Evolutionary conservation across 37 sponge, comb jelly and placozoan genomes (phyloP), one percentile per base, ranked within the genome.

Genomic region (Tethya wilhelma): DNA sequence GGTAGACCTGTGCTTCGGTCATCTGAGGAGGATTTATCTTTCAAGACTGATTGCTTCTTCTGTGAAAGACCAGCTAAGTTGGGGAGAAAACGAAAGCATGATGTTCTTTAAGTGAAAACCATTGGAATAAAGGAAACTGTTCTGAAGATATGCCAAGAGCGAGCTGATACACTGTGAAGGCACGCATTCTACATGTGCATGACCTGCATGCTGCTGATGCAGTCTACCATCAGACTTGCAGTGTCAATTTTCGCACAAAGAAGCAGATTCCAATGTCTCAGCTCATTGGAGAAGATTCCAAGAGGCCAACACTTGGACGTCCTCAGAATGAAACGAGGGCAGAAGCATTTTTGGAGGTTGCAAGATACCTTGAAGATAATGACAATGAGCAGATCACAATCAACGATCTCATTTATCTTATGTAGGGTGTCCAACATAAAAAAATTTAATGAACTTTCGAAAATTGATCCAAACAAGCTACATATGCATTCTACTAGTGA

Each of bases 161-260:
- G 83, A 64, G 67, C 38, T 71, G 82, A 81, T 83, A 55, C 44
- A 42, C 74, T 74, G 83, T 73, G 57, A 43, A 83, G 67, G 74
- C 83, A 64, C 34, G 74, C 41, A 62, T 83, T 44, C 33, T 83
- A 2, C 66, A 83, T 73, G 83, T 83, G 56, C 83, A 83, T 73
- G 75, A 82, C 73, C 66, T 82, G 73, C 83, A 82, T 82, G 83
- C 83, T 25, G 75, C 83, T 33, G 64, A 81, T 81, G 72, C 73
- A 59, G 46, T 81, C 0, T 73, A 74, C 56, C 83, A 83, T 34
- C 65, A 38, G 37, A 45, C 56, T 25, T 83, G 83, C 37, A 83
- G 74, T 74, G 67, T 63, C 38, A 73, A 83, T 64, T 83, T 83
- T 37, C 38, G 56, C 42, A 74, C 75, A 32, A 74, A 65, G 64